Percentiles rank a stretch among this genome's conserved stretches.
Conservation (phyloP, 2,113 vertebrate species). For the Oreocharis arfaki region DNA sequence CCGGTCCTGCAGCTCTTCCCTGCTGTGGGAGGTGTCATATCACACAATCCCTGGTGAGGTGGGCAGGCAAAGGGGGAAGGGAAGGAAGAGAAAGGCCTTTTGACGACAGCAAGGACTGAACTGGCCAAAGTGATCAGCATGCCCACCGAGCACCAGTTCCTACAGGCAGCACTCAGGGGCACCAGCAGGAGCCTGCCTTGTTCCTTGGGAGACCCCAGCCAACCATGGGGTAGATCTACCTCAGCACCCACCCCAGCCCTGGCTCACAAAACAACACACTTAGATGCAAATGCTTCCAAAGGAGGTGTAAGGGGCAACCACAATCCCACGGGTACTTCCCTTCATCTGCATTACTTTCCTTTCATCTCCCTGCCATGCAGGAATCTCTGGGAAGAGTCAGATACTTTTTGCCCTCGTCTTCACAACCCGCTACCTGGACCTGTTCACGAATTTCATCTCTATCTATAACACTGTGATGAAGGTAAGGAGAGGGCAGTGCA, state of each 20-base stretch:
- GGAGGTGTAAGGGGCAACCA: not conserved
- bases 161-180: not conserved
- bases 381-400: conserved; percentile 83
- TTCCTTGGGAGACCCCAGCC: not conserved
- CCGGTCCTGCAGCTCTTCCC: not conserved
- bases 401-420: conserved; percentile 79
- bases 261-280: not conserved
- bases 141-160: accelerated
- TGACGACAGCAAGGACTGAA: not conserved
- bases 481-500: conserved; percentile 56
- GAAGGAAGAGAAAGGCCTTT: not conserved
- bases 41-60: not conserved
- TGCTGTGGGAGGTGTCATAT: not conserved
- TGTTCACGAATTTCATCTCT: conserved; percentile 79
- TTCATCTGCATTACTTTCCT: not conserved
- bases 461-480: conserved; percentile 82
- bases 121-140: not conserved
- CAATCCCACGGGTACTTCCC: not conserved
- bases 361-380: conserved; percentile 14
- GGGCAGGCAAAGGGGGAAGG: not conserved
- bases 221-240: not conserved
- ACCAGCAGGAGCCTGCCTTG: not conserved
- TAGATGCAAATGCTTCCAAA: not conserved
- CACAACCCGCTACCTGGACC: conserved; percentile 79
- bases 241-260: not conserved